These are phyloP conservation scores for Microtus pennsylvanicus DNA, from an alignment of 2,113 vertebrate species.

Conservation along the genomic window DNA sequence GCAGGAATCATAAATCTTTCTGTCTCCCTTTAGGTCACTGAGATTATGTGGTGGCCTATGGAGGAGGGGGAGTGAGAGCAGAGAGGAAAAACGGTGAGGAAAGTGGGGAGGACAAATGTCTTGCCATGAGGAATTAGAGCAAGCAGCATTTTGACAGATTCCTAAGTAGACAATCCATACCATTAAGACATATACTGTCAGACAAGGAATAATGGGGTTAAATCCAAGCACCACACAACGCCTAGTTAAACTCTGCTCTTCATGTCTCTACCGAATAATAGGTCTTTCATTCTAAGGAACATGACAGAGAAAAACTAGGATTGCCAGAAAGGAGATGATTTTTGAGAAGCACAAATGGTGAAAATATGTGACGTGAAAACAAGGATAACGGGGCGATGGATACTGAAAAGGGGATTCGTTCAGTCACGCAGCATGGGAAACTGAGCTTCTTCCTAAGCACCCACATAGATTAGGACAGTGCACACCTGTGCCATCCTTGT, in stretches of 20 bases:
- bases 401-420: too few relatives aligned
- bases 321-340: not conserved
- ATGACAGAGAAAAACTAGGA: rapidly evolving
- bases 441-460: too few relatives aligned
- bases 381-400: not conserved
- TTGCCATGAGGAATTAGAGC: not conserved
- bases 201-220: not conserved
- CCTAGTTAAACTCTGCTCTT: not conserved
- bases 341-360: not conserved
- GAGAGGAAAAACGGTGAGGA: not conserved
- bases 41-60: not conserved
- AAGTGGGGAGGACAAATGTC: not conserved
- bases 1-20: conserved; percentile 28
- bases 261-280: not conserved
- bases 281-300: not conserved
- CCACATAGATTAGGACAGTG: too few relatives aligned
- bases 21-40: conserved; percentile 59
- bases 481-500: too few relatives aligned
- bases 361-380: not conserved
- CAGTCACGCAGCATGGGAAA: too few relatives aligned
- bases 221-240: not conserved
- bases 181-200: not conserved
- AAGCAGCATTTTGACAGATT: not conserved
- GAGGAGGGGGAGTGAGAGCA: not conserved
- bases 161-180: not conserved